Evolutionary conservation across 2,113 vertebrate genomes (phyloP), one percentile per base, ranked within the genome.

Genomic region (Hystrix brachyura): DNA sequence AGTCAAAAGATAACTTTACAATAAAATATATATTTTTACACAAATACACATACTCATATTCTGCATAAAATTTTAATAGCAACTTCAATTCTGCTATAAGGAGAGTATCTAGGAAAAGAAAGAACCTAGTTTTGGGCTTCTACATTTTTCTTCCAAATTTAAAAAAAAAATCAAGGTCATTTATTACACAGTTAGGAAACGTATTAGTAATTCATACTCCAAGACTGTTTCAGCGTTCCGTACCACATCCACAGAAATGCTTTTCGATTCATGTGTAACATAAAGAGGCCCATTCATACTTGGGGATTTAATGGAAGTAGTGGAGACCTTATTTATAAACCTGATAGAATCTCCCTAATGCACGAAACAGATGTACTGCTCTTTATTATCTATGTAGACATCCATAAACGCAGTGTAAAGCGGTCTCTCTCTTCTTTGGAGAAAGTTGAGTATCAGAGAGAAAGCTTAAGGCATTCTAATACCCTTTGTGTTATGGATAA

Each of bases 231-330:
- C 86, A 72, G 1, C 43, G 59, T 59, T 67, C 51, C 60, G 78
- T 83, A 59, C 89, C 91, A 95, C 93, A 95, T 93, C 89, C 86
- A 80, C 5, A 65, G 67, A 91, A 94, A 93, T 80, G 53, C 57
- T 89, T 46, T 91, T 94, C 92, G 2, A 32, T 90, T 97, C 55
- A 62, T 60, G 15, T 53, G 76, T 78, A 11, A 80, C 51, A 94
- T 95, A 94, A 94, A 94, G 53, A 87, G 78, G 5, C 29, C 46
- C 82, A 94, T 96, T 97, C 97, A 97, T 72, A 78, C n/a, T 59
- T 67, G 1, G 3, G 72, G 79, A 91, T 86, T 94, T 93, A 90
- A 88, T 86, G 46, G 62, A 85, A 87, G 83, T 96, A 23, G 12
- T 95, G 46, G 55, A 74, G 43, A 79, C 48, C 60, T 93, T 96